Conservation (phyloP, 2,797 vertebrate species). For the Hyperoplus lanceolatus region DNA sequence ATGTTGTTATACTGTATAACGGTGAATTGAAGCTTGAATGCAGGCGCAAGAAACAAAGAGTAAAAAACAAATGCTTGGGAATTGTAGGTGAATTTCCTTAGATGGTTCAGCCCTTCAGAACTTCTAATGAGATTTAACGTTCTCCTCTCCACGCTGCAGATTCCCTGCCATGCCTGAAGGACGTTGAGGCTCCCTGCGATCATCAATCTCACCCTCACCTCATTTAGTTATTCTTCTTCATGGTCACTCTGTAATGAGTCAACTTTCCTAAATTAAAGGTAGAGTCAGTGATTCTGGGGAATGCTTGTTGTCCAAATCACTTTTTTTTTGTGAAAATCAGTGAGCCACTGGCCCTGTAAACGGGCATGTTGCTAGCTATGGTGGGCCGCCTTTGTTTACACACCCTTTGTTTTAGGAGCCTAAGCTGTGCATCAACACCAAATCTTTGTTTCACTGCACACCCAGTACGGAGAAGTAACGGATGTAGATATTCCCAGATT, state of each 20-base stretch:
- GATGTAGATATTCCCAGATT: no score
- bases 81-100: slow-evolving; percentile 21
- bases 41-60: slow-evolving; percentile 3
- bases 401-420: no score
- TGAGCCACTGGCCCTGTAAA: no score
- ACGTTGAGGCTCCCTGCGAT: slow-evolving; percentile 48
- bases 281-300: no score
- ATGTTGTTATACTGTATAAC: no score
- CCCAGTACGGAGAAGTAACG: no score
- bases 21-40: not conserved
- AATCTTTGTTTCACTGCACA: no score
- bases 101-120: slow-evolving; percentile 44
- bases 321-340: no score
- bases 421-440: no score
- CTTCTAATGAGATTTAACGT: slow-evolving; percentile 66
- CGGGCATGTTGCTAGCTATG: no score
- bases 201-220: slow-evolving; percentile 31
- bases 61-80: slow-evolving; percentile 1
- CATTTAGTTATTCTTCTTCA: slow-evolving; percentile 30
- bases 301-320: no score
- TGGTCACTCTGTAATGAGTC: slow-evolving; percentile 74
- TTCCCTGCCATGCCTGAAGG: slow-evolving; percentile 61
- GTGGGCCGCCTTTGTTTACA: no score
- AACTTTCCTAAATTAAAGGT: slow-evolving; percentile 23
- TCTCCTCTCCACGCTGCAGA: slow-evolving; percentile 45